Conservation (phyloP, 53 echinoderm and acorn worm genomes). For the Glandiceps talaboti region DNA sequence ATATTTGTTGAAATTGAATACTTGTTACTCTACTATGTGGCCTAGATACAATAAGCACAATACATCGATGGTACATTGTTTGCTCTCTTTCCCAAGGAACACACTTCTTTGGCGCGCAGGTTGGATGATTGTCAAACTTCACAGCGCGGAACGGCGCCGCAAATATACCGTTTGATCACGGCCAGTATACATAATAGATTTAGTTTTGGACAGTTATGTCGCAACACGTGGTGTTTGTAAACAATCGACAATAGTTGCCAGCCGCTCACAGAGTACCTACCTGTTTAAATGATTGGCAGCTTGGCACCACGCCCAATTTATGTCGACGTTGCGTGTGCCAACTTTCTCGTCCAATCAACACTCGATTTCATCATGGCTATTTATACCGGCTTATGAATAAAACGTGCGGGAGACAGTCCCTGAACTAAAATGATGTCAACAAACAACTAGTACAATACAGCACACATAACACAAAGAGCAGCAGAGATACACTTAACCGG, state of each 20-base stretch:
- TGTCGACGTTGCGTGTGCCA: constrained; percentile 1
- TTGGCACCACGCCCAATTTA: too few species aligned
- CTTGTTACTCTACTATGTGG: too few species aligned
- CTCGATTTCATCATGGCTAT: background rate
- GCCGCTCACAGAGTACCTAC: background rate
- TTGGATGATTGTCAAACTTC: too few species aligned
- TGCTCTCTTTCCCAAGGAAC: too few species aligned
- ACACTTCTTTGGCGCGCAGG: too few species aligned
- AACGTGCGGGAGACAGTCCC: background rate
- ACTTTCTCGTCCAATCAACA: background rate
- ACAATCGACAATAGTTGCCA: background rate
- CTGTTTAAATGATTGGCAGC: background rate
- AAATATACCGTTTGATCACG: too few species aligned
- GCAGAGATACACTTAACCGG: background rate
- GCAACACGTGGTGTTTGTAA: background rate
- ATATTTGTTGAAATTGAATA: too few species aligned
- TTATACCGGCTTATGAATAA: background rate
- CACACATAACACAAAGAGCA: background rate
- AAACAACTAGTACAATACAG: background rate
- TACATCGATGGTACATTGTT: too few species aligned
- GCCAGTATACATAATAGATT: too few species aligned
- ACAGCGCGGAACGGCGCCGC: too few species aligned
- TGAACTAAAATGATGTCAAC: background rate
- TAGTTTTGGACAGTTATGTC: background rate
- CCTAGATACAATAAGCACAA: too few species aligned